These are phyloP conservation scores for Eulemur macaco DNA, from an alignment of 2,113 vertebrate species.

Conservation along the genomic window DNA sequence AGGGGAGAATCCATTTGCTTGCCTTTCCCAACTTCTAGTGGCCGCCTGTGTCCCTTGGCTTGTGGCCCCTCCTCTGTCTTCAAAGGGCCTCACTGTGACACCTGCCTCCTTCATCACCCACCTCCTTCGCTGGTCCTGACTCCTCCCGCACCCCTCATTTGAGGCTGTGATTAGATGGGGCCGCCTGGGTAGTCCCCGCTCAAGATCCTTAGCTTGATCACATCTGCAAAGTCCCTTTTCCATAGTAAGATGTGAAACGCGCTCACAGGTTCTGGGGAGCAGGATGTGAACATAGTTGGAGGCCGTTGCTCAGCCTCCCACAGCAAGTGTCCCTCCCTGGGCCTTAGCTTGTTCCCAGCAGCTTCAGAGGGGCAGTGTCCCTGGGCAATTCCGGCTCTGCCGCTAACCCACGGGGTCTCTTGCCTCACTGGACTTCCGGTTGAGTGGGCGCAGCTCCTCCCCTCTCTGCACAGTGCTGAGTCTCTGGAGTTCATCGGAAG, in stretches of 20 bases:
- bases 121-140: not conserved
- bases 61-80: not conserved
- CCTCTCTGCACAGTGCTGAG: not conserved
- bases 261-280: not conserved
- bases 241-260: not conserved
- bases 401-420: fast-evolving
- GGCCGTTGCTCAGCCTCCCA: not conserved
- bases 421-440: not conserved
- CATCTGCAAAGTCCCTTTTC: not conserved
- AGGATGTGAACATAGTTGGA: not conserved
- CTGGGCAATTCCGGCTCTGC: not conserved
- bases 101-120: not conserved
- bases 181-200: not conserved
- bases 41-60: not conserved
- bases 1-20: not conserved
- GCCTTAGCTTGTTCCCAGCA: not conserved
- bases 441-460: not conserved
- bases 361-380: not conserved
- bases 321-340: not conserved
- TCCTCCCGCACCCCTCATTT: not conserved
- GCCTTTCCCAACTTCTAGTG: not conserved
- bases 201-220: not conserved
- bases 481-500: not conserved
- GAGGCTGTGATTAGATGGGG: not conserved
- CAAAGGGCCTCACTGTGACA: not conserved